Conservation (phyloP, 92 coral and sea anemone genomes). For the Parazoanthus swiftii region DNA sequence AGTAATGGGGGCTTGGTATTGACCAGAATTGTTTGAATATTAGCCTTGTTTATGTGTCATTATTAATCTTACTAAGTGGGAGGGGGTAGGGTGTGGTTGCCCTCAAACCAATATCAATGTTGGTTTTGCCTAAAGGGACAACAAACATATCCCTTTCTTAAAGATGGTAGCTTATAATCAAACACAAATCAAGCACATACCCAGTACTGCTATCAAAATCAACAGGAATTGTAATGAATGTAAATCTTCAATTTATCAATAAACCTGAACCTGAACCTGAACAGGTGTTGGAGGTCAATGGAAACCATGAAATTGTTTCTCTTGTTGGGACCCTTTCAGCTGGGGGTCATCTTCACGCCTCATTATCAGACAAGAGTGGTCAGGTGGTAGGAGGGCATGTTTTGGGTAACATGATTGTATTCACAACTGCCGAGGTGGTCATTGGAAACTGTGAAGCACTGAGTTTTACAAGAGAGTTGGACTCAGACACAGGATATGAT, state of each 20-base stretch:
- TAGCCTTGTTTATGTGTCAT: too few relatives aligned
- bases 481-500: slow-evolving; percentile 71
- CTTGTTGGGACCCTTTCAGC: slow-evolving; percentile 86
- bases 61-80: too few relatives aligned
- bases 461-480: slow-evolving; percentile 64
- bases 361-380: slow-evolving; percentile 82
- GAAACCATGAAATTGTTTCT: slow-evolving; percentile 86
- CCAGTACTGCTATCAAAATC: background rate
- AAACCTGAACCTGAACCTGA: too few relatives aligned
- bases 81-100: too few relatives aligned
- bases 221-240: background rate
- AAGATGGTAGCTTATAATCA: too few relatives aligned
- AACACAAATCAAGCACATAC: too few relatives aligned
- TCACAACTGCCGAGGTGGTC: slow-evolving; percentile 90
- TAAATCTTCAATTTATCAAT: too few relatives aligned
- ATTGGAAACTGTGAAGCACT: slow-evolving; percentile 75
- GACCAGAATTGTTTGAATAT: too few relatives aligned
- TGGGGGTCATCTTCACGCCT: slow-evolving; percentile 80
- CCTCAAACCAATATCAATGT: too few relatives aligned
- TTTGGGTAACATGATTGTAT: slow-evolving; percentile 81
- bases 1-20: too few relatives aligned
- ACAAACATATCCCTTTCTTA: too few relatives aligned
- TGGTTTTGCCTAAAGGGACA: too few relatives aligned
- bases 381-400: slow-evolving; percentile 86
- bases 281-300: slow-evolving; percentile 59